These are phyloP conservation scores for Platycnemis pennipes DNA, from an alignment of 2,888 invertebrate genomes.

Conservation along the genomic window DNA sequence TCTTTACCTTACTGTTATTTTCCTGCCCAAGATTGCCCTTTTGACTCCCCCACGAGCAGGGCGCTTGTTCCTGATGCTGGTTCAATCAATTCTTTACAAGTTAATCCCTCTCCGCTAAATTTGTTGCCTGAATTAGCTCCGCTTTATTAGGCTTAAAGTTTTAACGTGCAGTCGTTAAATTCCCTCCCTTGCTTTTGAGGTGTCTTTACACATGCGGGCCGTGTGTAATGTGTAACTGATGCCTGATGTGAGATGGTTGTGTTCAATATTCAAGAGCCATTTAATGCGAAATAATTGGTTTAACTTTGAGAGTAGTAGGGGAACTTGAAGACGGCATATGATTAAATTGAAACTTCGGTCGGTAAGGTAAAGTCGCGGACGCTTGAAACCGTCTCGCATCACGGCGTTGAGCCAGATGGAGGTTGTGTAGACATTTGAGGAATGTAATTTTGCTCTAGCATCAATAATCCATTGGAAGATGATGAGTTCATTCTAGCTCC, in stretches of 20 bases:
- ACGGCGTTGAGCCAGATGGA: neutral
- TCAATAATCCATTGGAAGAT: neutral
- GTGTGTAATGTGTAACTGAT: conserved; percentile 52
- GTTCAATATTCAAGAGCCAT: conserved; percentile 37
- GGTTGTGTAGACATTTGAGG: neutral
- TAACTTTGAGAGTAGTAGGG: neutral
- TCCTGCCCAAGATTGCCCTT: too few species aligned
- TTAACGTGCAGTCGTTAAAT: neutral
- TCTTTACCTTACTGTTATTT: neutral
- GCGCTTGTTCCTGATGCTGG: neutral
- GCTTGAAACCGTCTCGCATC: neutral
- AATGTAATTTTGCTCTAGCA: neutral
- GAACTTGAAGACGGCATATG: conserved; percentile 46
- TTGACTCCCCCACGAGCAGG: neutral
- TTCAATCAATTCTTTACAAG: neutral
- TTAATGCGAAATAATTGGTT: conserved; percentile 49
- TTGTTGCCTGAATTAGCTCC: neutral
- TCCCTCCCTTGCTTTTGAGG: neutral
- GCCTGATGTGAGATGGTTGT: conserved; percentile 16
- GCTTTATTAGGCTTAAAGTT: neutral
- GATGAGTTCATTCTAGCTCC: neutral
- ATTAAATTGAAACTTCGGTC: conserved; percentile 33
- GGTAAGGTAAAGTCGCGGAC: conserved; percentile 1
- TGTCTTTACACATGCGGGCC: neutral
- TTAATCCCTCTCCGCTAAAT: neutral